Evolutionary conservation across 1,140 invertebrate species (phyloP), one percentile per base, ranked within the genome.

Genomic region (Caenorhabditis brenneri): DNA sequence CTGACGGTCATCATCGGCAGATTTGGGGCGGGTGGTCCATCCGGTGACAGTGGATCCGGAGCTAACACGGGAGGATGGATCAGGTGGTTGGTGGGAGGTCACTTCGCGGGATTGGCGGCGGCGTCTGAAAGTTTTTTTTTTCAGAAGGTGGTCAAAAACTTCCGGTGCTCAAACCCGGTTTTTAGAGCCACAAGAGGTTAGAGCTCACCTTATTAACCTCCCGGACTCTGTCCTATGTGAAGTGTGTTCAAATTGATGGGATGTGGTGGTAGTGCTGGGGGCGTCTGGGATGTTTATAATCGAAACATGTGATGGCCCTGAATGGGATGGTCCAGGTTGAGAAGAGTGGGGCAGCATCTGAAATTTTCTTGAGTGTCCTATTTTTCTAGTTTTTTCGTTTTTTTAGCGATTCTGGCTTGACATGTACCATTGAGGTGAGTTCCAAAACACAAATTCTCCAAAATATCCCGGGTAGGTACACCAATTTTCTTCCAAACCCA

Each of bases 31-130:
- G 33, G 16, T 22, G 12, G 15, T 29, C 65, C 65, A 74, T 24
- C 65, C 65, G n/a, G 19, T 24, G 42, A 74, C 65, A 5, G 65
- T 74, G 15, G 65, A 74, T 39, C 65, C 65, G 4, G 65, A 74
- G n/a, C 65, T 74, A n/a, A 12, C 29, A 42, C n/a, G 58, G 31
- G 4, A n/a, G 7, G 29, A 33, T 39, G 58, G 29, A 29, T 58
- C 55, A 65, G n/a, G 10, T 19, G 58, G 58, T 22, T 10, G 36
- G 12, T n/a, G n/a, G 10, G 36, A 3, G 58, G 36, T 42, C 15
- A 27, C 10, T 31, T 74, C 65, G 42, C 65, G 36, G 10, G 65
- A 74, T 42, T 74, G 65, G 19, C 33, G 65, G 24, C 65, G 65
- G 5, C 65, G 5, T 42, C 65, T 74, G 22, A 2, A 65, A 36